A percentile compares a stretch with the other conserved stretches of the same genome.
Evolutionary conservation across 2,888 invertebrate genomes (phyloP).

Genomic region (Petrophora chlorosata): DNA sequence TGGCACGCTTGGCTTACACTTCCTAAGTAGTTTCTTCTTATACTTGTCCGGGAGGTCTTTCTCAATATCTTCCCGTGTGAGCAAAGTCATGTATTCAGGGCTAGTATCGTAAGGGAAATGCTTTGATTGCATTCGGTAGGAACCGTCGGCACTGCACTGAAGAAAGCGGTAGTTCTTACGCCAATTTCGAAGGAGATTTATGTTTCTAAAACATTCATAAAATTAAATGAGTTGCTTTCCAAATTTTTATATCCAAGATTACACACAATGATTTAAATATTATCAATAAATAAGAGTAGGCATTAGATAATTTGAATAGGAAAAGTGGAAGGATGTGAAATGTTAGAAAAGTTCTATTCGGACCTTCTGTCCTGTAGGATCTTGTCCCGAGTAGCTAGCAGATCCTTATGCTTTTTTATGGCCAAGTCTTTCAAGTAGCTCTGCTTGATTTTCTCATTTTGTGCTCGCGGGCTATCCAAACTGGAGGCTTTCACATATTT

Average conservation of each 20-base stretch:
- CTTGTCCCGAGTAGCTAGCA: constrained; percentile 80
- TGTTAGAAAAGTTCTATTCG: constrained; percentile 43
- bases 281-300: too few species aligned
- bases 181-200: constrained; percentile 81
- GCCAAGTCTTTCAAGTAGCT: constrained; percentile 75
- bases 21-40: constrained; percentile 54
- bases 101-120: constrained; percentile 82
- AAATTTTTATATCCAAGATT: too few species aligned
- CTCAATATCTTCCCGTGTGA: constrained; percentile 75
- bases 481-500: constrained; percentile 61
- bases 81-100: constrained; percentile 78
- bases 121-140: constrained; percentile 51
- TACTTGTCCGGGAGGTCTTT: constrained; percentile 77
- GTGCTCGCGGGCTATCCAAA: constrained; percentile 45
- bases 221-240: too few species aligned
- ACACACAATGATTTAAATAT: too few species aligned
- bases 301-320: too few species aligned
- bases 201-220: constrained; percentile 56
- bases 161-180: constrained; percentile 65
- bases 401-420: constrained; percentile 81
- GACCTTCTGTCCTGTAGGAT: constrained; percentile 86
- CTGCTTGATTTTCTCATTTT: constrained; percentile 64
- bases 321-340: too few species aligned
- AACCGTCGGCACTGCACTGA: constrained; percentile 45
- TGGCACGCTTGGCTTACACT: constrained; percentile 60